Evolutionary conservation across 2,888 invertebrate genomes (phyloP), one percentile per base, ranked within the genome.

Genomic region (Pilophorus perplexus): DNA sequence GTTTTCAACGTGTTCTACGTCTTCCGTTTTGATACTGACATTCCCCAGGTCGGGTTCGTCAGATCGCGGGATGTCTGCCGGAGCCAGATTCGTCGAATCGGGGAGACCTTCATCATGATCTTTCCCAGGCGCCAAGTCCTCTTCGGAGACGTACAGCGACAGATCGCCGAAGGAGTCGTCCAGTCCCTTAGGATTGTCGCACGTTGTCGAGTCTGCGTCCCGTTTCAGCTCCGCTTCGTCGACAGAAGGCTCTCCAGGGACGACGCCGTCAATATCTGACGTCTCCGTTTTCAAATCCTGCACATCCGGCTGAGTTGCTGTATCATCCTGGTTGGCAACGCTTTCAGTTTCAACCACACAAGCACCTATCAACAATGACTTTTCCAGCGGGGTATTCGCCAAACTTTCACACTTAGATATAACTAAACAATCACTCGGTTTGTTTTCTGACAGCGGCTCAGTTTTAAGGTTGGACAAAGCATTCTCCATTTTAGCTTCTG

Each of bases 1-100:
- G 71, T 84, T 72, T 57, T 71, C 64, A 2, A 37, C 12, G 2
- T 38, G 33, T 33, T 66, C 66, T n/a, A 22, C 5, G n/a, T 20
- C 23, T 20, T 48, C 50, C 2, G 46, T n/a, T 20, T 62, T 62
- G 2, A 64, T 42, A 6, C 12, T 16, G 8, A 8, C 27, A 6
- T 23, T 25, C 3, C 20, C 27, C 25, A 44, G 6, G 2, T 42
- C 16, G 16, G 42, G 8, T 14, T 22, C 55, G 16, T 42, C 42
- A 33, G 12, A 6, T 33, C 6, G 6, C 33, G 33, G 12, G 12
- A 4, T 6, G 18, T 48, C 48, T 2, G 18, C 37, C 33, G 46
- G 62, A 5, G 62, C 25, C 6, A 40, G 20, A 37, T 50, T 54
- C 2, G 64, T 64, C 10, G 64, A 64, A 38, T 64, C 64, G 14